A percentile compares a stretch with the other conserved stretches of the same genome.
These are phyloP conservation scores for Cryptocephalus primarius DNA, from an alignment of 2,888 invertebrate genomes.

Conservation along the genomic window DNA sequence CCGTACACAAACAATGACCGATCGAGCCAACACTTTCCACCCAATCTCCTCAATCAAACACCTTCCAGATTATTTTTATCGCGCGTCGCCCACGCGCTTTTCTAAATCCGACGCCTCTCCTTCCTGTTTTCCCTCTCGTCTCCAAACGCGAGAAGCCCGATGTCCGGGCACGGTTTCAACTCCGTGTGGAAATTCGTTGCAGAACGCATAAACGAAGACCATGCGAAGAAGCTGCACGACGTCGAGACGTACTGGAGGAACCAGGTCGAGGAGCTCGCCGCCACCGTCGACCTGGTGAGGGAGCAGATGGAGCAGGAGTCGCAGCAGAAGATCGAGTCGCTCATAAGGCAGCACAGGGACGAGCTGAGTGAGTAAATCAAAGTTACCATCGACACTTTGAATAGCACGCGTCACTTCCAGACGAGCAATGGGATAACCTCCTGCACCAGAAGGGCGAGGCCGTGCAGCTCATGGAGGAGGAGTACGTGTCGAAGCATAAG, in stretches of 20 bases:
- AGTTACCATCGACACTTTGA: background rate
- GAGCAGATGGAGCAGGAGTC: slow-evolving; percentile 41
- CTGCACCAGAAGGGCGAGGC: slow-evolving; percentile 52
- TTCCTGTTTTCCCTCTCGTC: too few relatives aligned
- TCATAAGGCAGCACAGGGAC: slow-evolving; percentile 47
- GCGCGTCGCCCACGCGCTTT: too few relatives aligned
- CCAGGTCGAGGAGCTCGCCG: slow-evolving; percentile 34
- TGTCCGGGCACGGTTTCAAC: too few relatives aligned
- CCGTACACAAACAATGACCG: too few relatives aligned
- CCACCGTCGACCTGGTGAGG: slow-evolving; percentile 37
- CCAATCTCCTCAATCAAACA: too few relatives aligned
- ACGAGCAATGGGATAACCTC: slow-evolving; percentile 54
- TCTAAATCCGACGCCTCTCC: too few relatives aligned
- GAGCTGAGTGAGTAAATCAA: slow-evolving; percentile 51
- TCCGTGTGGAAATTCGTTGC: slow-evolving; percentile 3
- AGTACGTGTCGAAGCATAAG: slow-evolving; percentile 43
- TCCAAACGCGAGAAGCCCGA: too few relatives aligned
- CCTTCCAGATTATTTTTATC: too few relatives aligned
- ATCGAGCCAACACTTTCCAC: too few relatives aligned
- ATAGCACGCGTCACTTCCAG: slow-evolving; percentile 27
- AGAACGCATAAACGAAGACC: slow-evolving; percentile 36
- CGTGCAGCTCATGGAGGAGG: slow-evolving; percentile 47
- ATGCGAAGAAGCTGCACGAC: slow-evolving; percentile 33
- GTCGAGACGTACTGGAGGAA: slow-evolving; percentile 35
- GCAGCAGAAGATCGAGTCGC: slow-evolving; percentile 34